Base-by-base conservation (phyloP, 2,113 vertebrate species). In the Grus americana region DNA sequence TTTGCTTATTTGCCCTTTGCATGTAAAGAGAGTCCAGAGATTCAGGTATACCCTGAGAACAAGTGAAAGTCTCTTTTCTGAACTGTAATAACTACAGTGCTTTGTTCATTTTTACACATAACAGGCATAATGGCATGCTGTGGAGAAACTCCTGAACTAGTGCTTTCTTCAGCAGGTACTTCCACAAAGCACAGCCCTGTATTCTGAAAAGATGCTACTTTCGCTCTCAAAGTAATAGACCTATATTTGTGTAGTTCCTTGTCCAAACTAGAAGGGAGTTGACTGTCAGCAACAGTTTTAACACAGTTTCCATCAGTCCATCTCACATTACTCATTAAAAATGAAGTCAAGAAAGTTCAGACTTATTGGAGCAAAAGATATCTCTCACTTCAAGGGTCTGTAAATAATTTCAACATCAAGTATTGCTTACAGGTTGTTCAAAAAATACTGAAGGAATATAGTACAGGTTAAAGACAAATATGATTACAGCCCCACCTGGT, bases 401-500 rank as follows among this genome's bases (percentile, higher is more conserved):
- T 57, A 61, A 81, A 38, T 34, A 38, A 78, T 32, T 86, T 68
- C 32, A 61, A 32, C 18, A 15, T 2, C 29, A 49, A 52, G 26
- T 26, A 23, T 15, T 34, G 5, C 42, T 65, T 29, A 44, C 24
- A 42, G 38, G 38, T 38, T 22, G 2, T 19, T 27, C 44, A 47
- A 63, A 79, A 44, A 67, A 34, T 5, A 7, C 9, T 1, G 0
- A 65, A 58, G n/a, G 15, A 79, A 61, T 2, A 5, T 3, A 26
- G 11, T 30, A 32, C 7, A 27, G 12, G 34, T 72, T 61, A 38
- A 68, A 34, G 12, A 58, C 27, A 82, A 21, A 12, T 38, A 20
- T 72, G 44, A 72, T 86, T 75, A 95, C 36, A 93, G 79, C 46
- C 29, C 93, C 95, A 91, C 63, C 97, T 97, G 78, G 52, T 85